These are phyloP conservation scores for pig (Sus scrofa) DNA, from an alignment of 2,113 vertebrate genomes.

Conservation along the genomic window T2T-Sscrofa CM000824.6:71550001-71550500, in stretches of 20 bases:
- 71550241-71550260: slow-evolving; percentile 41
- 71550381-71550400: slow-evolving; percentile 32
- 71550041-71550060: background rate
- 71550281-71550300: background rate
- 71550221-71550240: slow-evolving; percentile 15
- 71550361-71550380: background rate
- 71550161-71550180: background rate
- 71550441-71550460: slow-evolving; percentile 67
- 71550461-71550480: slow-evolving; percentile 74
- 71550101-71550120: background rate
- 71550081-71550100: background rate
- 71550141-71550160: background rate
- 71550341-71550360: slow-evolving; percentile 7
- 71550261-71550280: slow-evolving; percentile 27
- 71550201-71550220: slow-evolving; percentile 43
- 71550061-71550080: background rate
- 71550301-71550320: background rate
- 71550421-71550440: slow-evolving; percentile 64
- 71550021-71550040: background rate
- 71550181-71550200: background rate
- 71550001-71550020: background rate
- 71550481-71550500: slow-evolving; percentile 76
- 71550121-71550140: background rate
- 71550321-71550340: slow-evolving; percentile 17
- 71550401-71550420: slow-evolving; percentile 62